Base-by-base conservation (phyloP, 2,797 vertebrate genomes). In the Perdix hodgsoniae region DNA sequence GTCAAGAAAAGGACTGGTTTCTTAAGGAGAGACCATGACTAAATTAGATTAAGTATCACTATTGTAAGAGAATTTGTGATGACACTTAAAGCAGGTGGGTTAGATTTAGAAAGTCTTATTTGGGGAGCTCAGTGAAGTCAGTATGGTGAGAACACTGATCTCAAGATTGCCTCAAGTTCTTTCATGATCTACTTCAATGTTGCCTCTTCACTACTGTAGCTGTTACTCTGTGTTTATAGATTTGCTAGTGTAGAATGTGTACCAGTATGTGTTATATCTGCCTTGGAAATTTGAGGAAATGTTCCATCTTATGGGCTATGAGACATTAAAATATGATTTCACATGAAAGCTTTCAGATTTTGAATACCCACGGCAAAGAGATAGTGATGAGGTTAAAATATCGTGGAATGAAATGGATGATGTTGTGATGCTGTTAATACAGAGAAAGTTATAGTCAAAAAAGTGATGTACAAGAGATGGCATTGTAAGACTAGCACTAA, bases 261-360 rank as follows among this genome's bases (percentile, higher is more conserved):
- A 39, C 40, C 13, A 39, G 33, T 27, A 65, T 19, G 16, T 80
- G 65, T 17, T 80, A 54, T 5, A 6, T 72, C 49, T 66, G 71
- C 29, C 23, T 16, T 57, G 24, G 14, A 52, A 86, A 65, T 63
- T 21, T 49, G 17, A 44, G 31, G 29, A 56, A 66, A 42, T 2
- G 5, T 66, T 70, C 1, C 2, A 29, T 1, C 2, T 7, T 12
- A 35, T 19, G 12, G 9, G 7, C 27, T 77, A 23, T 47, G 19
- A n/a, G 64, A 75, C 2, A 75, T 72, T 45, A 26, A 64, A 61
- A 64, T 3, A 11, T 9, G 18, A 13, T 86, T 59, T 75, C 6
- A 12, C 12, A 7, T 87, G 57, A 52, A 74, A 10, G 4, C 42
- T 67, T 82, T 54, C 35, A 22, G 26, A 42, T 60, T 76, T 61